Base-by-base conservation (phyloP, 2,888 invertebrate genomes). In the Polyommatus iphigenia region DNA sequence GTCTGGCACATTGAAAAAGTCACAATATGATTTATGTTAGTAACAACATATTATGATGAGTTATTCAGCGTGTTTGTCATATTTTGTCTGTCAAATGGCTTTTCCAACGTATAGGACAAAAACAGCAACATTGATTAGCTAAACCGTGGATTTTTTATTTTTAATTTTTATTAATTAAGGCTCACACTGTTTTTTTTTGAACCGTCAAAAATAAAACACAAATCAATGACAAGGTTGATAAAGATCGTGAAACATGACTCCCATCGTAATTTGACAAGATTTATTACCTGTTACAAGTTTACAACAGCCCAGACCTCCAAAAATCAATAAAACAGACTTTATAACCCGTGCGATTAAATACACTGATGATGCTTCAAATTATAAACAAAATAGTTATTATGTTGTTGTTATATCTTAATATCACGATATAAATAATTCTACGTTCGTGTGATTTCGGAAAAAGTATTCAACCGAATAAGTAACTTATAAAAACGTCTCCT, bases 161-260 rank as follows among this genome's bases (percentile, higher is more conserved):
- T 46, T 46, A 46, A 4, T 54, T 54, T 18, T 15, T 54, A 54
- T 18, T 54, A 59, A 59, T 59, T 15, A 59, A n/a, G n/a, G 20
- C 7, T 20, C 59, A 20, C n/a, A 59, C 20, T 59, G 10, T 32
- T 29, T 3, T 29, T 32, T 67, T 67, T 4, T n/a, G n/a, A 67
- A 29, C 29, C 18, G 67, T 29, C 29, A 67, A 67, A 67, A 67
- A 29, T 29, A 67, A 67, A 67, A 67, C 18, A 67, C 67, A 18
- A 62, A 62, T 67, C 18, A 29, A 67, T 67, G 67, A 67, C 67
- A 67, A 67, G 67, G 67, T 32, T 67, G 67, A 67, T 67, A 67
- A 67, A 29, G 29, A 67, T 67, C 67, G 29, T 67, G 67, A 67
- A 67, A 67, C 67, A 67, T 67, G 67, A 67, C 67, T 67, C 29